Conservation (phyloP, 2,113 vertebrate genomes). For the Numenius arquata region DNA sequence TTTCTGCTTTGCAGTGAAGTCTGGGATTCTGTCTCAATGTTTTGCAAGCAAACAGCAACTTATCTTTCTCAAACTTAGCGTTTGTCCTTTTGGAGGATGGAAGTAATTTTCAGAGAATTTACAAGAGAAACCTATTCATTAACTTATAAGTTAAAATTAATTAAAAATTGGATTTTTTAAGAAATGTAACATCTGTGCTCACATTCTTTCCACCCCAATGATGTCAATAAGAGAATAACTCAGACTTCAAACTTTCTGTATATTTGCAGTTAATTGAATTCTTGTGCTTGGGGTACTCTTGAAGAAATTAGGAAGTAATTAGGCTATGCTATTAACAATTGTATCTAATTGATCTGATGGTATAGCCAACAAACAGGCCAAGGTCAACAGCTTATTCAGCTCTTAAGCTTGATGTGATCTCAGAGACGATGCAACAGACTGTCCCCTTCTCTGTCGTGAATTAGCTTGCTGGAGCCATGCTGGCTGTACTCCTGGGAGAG, state of each 20-base stretch:
- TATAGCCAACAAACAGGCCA: conserved; percentile 1
- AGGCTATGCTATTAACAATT: conserved; percentile 31
- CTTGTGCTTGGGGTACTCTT: conserved; percentile 40
- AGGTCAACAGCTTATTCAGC: conserved; percentile 44
- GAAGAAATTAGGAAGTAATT: conserved; percentile 58
- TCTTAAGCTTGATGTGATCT: neutral
- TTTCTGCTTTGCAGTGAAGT: neutral
- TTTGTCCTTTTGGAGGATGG: neutral
- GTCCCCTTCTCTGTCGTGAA: neutral
- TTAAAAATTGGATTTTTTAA: conserved; percentile 42
- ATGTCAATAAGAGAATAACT: conserved; percentile 11
- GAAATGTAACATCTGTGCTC: conserved; percentile 5
- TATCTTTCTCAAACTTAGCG: neutral
- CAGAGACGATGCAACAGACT: neutral
- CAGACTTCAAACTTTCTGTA: conserved; percentile 31
- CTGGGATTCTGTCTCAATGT: neutral
- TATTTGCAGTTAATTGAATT: conserved; percentile 47
- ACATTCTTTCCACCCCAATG: neutral
- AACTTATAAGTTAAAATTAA: conserved; percentile 26
- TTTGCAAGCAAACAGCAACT: neutral
- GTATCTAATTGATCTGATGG: conserved; percentile 38
- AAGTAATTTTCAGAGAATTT: conserved; percentile 4
- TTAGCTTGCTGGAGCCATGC: neutral
- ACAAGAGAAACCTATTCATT: neutral
- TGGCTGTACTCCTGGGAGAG: neutral